Percentiles rank a stretch among this genome's conserved stretches.
phyloP scores from a whole-genome alignment of 1,140 invertebrate genomes.

The Zaprionus taronus region DNA sequence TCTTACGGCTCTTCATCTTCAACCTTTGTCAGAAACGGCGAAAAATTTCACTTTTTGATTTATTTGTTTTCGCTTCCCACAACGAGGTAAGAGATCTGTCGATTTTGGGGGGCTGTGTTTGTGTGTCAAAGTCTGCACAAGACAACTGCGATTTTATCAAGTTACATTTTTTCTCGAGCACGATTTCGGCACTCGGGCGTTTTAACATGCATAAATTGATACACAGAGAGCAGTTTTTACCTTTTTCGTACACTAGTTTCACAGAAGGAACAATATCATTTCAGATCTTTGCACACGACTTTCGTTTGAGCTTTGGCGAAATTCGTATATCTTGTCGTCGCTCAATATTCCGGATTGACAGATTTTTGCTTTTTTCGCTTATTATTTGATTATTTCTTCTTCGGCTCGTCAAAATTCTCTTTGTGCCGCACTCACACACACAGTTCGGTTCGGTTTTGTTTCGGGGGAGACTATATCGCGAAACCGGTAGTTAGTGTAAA shows the following conservation, averaged over 20 bases:
- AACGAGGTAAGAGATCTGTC: conserved; percentile 10
- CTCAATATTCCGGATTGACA: conserved; percentile 10
- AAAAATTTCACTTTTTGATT: conserved; percentile 37
- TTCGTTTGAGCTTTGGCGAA: conserved; percentile 1
- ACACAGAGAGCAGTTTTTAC: conserved; percentile 1
- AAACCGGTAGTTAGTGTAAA: conserved; percentile 42
- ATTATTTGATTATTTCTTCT: conserved; percentile 22
- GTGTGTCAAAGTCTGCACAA: background rate
- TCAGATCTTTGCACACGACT: conserved; percentile 15
- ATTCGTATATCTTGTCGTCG: background rate
- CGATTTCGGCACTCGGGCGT: conserved; percentile 9
- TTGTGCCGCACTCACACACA: conserved; percentile 15
- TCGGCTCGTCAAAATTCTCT: conserved; percentile 10
- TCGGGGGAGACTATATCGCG: conserved; percentile 23
- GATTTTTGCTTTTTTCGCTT: conserved; percentile 4
- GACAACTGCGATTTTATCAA: background rate
- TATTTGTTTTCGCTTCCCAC: conserved; percentile 21
- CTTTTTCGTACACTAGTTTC: conserved; percentile 17
- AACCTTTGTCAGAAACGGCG: background rate
- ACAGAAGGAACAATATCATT: conserved; percentile 22
- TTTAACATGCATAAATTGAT: conserved; percentile 9
- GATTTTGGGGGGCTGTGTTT: background rate
- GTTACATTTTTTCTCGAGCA: conserved; percentile 3
- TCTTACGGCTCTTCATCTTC: conserved; percentile 5
- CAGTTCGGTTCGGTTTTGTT: background rate